Evolutionary conservation across 1,140 invertebrate genomes (phyloP).

Genomic region (Brachionus manjavacas): DNA sequence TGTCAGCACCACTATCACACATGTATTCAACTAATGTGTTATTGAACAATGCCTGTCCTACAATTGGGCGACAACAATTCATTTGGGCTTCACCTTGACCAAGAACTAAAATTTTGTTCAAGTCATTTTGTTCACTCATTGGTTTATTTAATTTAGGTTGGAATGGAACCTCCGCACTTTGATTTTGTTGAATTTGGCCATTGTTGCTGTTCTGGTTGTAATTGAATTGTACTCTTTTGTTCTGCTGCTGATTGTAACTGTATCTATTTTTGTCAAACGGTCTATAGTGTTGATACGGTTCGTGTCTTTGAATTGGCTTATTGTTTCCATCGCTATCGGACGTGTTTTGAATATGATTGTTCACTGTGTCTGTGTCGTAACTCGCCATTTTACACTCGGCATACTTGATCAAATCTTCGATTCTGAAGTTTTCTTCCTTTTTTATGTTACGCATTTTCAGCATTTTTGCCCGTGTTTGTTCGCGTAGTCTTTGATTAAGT

Average conservation of each 20-base stretch:
- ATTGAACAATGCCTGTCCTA: background rate
- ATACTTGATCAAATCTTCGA: background rate
- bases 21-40: background rate
- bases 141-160: background rate
- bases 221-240: too few relatives aligned
- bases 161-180: background rate
- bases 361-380: background rate
- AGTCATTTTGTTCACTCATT: background rate
- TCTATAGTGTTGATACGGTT: too few relatives aligned
- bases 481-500: background rate
- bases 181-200: background rate
- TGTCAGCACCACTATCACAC: background rate
- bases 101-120: background rate
- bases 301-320: too few relatives aligned
- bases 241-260: too few relatives aligned
- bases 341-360: background rate
- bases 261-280: too few relatives aligned
- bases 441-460: background rate
- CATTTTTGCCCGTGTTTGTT: background rate
- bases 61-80: background rate
- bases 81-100: background rate
- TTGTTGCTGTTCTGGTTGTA: too few relatives aligned
- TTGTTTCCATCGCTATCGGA: too few relatives aligned
- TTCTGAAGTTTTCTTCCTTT: background rate
- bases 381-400: background rate